Conservation (phyloP, 2,797 vertebrate genomes). For the Betta splendens region DNA sequence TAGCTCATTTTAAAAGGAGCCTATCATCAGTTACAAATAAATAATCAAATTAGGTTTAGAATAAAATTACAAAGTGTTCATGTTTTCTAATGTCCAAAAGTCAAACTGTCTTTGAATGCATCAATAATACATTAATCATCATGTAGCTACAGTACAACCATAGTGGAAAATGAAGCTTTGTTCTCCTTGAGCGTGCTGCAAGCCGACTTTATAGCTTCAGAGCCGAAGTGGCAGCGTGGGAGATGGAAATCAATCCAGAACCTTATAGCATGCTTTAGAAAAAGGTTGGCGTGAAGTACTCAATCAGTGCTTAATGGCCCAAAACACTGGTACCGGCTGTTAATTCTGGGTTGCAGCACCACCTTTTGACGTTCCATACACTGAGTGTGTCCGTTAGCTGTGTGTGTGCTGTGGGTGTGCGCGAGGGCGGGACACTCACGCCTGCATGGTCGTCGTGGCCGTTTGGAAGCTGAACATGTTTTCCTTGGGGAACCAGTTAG, state of each 20-base stretch:
- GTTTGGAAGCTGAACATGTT: slow-evolving; percentile 98
- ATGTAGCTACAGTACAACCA: no score
- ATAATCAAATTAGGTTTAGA: no score
- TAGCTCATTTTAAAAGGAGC: no score
- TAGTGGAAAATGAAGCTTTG: slow-evolving; percentile 36
- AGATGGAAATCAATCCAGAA: slow-evolving; percentile 34
- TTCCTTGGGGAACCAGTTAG: slow-evolving; percentile 98
- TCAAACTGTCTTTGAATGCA: not conserved
- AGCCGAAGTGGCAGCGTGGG: slow-evolving; percentile 32
- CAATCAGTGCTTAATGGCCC: slow-evolving; percentile 25
- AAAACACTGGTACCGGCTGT: slow-evolving; percentile 8
- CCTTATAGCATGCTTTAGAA: slow-evolving; percentile 19
- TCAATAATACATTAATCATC: slow-evolving; percentile 4
- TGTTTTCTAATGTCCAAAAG: not conserved
- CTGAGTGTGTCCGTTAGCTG: slow-evolving; percentile 17
- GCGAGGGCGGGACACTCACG: slow-evolving; percentile 84
- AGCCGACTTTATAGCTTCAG: slow-evolving; percentile 27
- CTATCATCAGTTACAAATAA: no score
- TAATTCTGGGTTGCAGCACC: slow-evolving; percentile 15
- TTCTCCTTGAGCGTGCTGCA: slow-evolving; percentile 17
- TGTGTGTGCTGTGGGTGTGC: slow-evolving; percentile 29
- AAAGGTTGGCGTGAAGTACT: slow-evolving; percentile 20
- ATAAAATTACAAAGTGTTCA: no score
- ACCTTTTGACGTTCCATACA: slow-evolving; percentile 8
- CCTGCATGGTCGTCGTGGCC: slow-evolving; percentile 98